These are phyloP conservation scores for Cacatua alba DNA, from an alignment of 2,113 vertebrate genomes.

Conservation along the genomic window DNA sequence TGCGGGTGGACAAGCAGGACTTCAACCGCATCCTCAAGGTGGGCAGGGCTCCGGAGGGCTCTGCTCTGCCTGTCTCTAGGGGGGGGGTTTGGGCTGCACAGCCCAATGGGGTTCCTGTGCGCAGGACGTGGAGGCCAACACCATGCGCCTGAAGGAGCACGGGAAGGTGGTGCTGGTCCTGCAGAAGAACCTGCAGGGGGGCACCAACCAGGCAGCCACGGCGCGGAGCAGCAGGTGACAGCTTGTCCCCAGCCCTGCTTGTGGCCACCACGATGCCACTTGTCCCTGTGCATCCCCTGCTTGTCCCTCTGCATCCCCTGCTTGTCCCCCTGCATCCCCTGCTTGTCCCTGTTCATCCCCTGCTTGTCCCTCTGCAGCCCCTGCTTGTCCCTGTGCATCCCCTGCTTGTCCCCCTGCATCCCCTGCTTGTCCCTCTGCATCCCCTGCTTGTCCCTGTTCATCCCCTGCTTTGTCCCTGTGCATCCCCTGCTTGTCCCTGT, in stretches of 20 bases:
- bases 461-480: background rate
- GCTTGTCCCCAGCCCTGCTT: slow-evolving; percentile 37
- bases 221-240: slow-evolving; percentile 75
- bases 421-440: background rate
- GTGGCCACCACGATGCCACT: background rate
- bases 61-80: fast-evolving
- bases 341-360: too few species aligned
- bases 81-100: background rate
- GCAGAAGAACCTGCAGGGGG: slow-evolving; percentile 81
- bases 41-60: background rate
- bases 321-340: too few species aligned
- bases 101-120: background rate
- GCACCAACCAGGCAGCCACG: slow-evolving; percentile 37
- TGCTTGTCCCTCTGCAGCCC: too few species aligned
- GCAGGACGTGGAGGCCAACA: slow-evolving; percentile 96
- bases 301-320: too few species aligned
- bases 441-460: too few species aligned
- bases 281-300: background rate
- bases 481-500: too few species aligned
- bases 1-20: slow-evolving; percentile 94
- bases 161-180: slow-evolving; percentile 90
- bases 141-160: slow-evolving; percentile 92
- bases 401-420: too few species aligned
- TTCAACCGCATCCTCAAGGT: slow-evolving; percentile 96
- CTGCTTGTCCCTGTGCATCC: background rate